Evolutionary conservation across 2,888 invertebrate genomes (phyloP), one percentile per base, ranked within the genome.

Genomic region (Fragum whitleyi): DNA sequence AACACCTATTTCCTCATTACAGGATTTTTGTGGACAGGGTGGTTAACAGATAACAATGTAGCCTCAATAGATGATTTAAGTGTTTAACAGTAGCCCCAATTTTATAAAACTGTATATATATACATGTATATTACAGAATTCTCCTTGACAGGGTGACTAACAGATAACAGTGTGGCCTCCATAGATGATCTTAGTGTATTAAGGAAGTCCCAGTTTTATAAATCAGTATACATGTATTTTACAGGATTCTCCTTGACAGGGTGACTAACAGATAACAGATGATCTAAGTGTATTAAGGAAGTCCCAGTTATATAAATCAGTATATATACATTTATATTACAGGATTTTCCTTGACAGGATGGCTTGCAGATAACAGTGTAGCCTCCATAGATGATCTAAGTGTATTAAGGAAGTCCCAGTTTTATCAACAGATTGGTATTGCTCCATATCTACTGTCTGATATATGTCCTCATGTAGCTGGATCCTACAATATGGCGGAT

Each of bases 371-470:
- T 53, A 26, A 69, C 9, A 19, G 19, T n/a, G 29, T 53, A 11
- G 28, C 21, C 16, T 29, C 51, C 32, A 29, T 53, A 1, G 6
- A 26, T 42, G 65, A 65, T 9, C 23, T 65, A 26, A 42, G 26
- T 26, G 19, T 26, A 9, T 16, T 65, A 21, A n/a, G 1, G 69
- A 51, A 69, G 69, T 69, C 69, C 5, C 47, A 21, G 1, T 29
- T 69, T 11, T 69, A 65, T 42, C 39, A 65, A 42, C 21, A 39
- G 39, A 65, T 65, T 61, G 78, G 78, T 3, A 36, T 78, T 14
- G 53, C 78, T 16, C 57, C 59, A 16, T 74, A 69, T 53, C 23
- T 78, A 19, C 32, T 23, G 28, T 36, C 68, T 19, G 29, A 65
- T 23, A 28, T 42, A 28, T 78, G 75, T 69, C 39, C 59, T n/a